Evolutionary conservation across 35 echinoderm and acorn worm species (phyloP).

Genomic region (Apostichopus japonicus): DNA sequence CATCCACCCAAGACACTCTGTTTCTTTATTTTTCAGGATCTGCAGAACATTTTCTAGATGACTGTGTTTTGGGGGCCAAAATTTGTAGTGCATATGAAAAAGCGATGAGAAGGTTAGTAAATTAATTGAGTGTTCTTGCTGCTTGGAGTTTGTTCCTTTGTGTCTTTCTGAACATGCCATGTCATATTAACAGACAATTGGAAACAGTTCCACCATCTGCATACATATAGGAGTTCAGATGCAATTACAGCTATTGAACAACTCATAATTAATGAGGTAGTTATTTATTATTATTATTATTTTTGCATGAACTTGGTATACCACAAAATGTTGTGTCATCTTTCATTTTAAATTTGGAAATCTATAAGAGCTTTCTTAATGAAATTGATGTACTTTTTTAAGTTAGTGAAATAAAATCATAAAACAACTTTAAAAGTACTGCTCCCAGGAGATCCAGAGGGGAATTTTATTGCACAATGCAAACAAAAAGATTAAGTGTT

Average conservation of each 20-base stretch:
- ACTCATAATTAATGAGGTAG: not conserved
- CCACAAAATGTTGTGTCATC: too few relatives aligned
- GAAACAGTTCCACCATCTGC: not conserved
- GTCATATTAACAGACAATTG: not conserved
- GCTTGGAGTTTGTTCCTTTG: not conserved
- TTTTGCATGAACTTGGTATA: not conserved
- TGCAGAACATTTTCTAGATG: constrained; percentile 19
- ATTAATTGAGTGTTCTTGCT: not conserved
- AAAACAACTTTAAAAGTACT: not conserved
- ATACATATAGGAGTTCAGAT: not conserved
- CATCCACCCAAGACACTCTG: not conserved
- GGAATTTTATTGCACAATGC: not conserved
- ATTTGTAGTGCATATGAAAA: constrained; percentile 29
- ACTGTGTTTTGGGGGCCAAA: not conserved
- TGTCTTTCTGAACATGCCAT: not conserved
- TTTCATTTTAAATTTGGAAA: too few relatives aligned
- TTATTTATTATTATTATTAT: too few relatives aligned
- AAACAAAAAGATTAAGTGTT: not conserved
- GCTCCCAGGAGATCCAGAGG: not conserved
- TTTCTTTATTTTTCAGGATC: not conserved
- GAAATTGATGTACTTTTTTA: too few relatives aligned
- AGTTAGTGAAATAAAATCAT: too few relatives aligned
- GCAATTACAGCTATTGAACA: not conserved
- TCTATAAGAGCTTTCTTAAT: too few relatives aligned
- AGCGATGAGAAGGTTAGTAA: constrained; percentile 8